Conservation (phyloP, 1,140 invertebrate species). For the Drosophila repletoides region DNA sequence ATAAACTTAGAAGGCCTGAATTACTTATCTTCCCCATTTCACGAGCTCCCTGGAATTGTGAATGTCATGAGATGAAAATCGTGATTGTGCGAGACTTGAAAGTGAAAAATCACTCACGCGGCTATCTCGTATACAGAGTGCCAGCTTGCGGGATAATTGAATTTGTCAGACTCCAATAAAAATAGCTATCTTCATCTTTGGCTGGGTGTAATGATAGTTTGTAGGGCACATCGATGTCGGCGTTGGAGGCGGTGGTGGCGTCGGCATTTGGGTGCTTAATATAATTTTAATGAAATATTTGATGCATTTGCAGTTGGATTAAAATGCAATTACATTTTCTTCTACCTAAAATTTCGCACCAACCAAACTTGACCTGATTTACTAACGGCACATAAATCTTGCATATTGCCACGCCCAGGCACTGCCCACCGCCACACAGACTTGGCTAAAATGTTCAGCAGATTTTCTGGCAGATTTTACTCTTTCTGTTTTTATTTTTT, state of each 20-base stretch:
- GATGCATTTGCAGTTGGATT: slow-evolving; percentile 54
- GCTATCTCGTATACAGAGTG: too few species aligned
- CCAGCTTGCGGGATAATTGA: slow-evolving; percentile 45
- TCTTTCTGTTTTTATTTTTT: background rate
- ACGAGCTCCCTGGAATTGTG: too few species aligned
- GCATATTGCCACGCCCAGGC: background rate
- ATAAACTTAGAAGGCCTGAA: too few species aligned
- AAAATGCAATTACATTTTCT: slow-evolving; percentile 63
- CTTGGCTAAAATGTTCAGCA: slow-evolving; percentile 19
- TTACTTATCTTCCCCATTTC: too few species aligned
- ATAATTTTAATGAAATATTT: slow-evolving; percentile 68
- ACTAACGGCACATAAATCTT: slow-evolving; percentile 3
- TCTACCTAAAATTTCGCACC: slow-evolving; percentile 5
- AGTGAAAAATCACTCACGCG: too few species aligned
- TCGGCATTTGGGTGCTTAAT: slow-evolving; percentile 40
- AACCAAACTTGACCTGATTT: background rate
- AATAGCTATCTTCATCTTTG: slow-evolving; percentile 18
- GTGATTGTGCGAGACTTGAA: too few species aligned
- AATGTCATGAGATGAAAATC: too few species aligned
- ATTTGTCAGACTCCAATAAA: slow-evolving; percentile 44
- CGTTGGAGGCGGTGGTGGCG: background rate
- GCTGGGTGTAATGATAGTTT: slow-evolving; percentile 25
- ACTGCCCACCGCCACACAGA: too few species aligned
- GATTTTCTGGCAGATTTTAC: slow-evolving; percentile 1
- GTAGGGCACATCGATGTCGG: too few species aligned